Base-by-base conservation (phyloP, 1,140 invertebrate genomes). In the Hyles vespertilio region DNA sequence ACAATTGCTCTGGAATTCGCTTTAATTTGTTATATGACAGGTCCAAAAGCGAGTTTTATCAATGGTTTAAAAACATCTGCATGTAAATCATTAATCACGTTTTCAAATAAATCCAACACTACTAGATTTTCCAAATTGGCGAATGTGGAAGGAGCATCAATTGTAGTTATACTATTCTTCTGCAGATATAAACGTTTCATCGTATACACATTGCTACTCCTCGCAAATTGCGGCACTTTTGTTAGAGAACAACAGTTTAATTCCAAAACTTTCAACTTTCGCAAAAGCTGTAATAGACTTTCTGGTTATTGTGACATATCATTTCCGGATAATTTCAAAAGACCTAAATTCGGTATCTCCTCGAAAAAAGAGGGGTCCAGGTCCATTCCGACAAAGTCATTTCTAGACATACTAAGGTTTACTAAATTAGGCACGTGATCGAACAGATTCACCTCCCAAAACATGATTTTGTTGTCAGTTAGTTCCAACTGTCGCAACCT, bases 261-360 rank as follows among this genome's bases (percentile, higher is more conserved):
- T 59, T 77, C 72, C 9, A 85, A 60, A 8, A 67, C 65, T 47
- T 79, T 67, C 33, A 87, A 52, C 3, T 33, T 50, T 63, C 67
- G 56, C 11, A 84, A 67, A 32, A 73, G 62, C 0, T 75, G 59
- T 11, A 85, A 58, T 32, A 87, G 59, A 46, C 71, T 63, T 10
- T 75, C 64, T 8, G 73, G 59, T 0, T 77, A 52, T n/a, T 67
- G 69, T n/a, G 64, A 69, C 80, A 87, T 83, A 12, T 84, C 69
- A 55, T 82, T 87, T 65, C 69, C 65, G 11, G 79, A 81, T 12
- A 80, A 81, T 70, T 79, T 72, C 2, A 87, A 57, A 51, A 61
- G 59, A 36, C 48, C 65, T 6, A 87, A 72, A n/a, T 62, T 34
- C 32, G 45, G 55, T 45, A 51, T 79, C 32, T 63, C 47, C 54